Conservation (phyloP, 2,113 vertebrate genomes). For the Chionomys nivalis region DNA sequence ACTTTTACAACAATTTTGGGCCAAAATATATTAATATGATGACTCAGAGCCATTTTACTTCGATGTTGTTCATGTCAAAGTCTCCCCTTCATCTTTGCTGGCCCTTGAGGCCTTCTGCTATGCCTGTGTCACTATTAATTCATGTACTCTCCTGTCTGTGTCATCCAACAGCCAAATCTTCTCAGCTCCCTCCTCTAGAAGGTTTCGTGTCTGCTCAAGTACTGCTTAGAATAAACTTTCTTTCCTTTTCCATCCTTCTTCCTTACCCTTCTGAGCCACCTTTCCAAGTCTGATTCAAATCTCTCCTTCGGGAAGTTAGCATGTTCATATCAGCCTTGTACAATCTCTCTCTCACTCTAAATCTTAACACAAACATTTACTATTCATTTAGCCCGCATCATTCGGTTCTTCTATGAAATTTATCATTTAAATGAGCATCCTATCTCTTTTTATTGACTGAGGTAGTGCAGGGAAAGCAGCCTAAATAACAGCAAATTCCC, state of each 20-base stretch:
- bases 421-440: not conserved
- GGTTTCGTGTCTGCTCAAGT: not conserved
- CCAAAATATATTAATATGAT: not conserved
- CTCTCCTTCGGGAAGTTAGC: not conserved
- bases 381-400: not conserved
- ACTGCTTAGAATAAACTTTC: not conserved
- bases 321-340: not conserved
- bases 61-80: not conserved
- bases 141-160: not conserved
- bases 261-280: not conserved
- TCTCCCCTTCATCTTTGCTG: not conserved
- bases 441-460: not conserved
- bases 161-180: not conserved
- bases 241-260: not conserved
- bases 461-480: not conserved
- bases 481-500: not conserved
- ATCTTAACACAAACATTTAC: not conserved
- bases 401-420: not conserved
- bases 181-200: not conserved
- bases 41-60: not conserved
- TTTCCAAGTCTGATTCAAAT: not conserved
- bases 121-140: not conserved
- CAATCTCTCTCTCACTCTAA: not conserved
- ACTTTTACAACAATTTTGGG: constrained; percentile 32
- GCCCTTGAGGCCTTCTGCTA: not conserved